Evolutionary conservation across 2,888 invertebrate genomes (phyloP), one percentile per base, ranked within the genome.

Genomic region (Protophormia terraenovae): DNA sequence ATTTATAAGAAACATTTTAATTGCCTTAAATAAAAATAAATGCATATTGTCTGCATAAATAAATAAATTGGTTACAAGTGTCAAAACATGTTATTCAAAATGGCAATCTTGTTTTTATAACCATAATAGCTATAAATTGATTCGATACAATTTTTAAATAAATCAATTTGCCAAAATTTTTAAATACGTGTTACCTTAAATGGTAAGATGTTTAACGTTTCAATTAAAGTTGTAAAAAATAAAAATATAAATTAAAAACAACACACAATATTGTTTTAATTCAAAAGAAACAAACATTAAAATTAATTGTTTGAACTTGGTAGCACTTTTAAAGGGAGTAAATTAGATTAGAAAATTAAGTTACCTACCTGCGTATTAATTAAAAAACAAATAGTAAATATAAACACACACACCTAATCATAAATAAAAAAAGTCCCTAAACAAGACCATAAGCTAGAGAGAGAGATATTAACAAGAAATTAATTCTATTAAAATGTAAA

Each of bases 1-100:
- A 67, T 67, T 60, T 27, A 29, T 32, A 22, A 22, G 8, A 24
- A 64, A 64, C 38, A 72, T 71, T 66, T 82, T 76, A 64, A 77
- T 77, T 83, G 58, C 64, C 29, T 22, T 12, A 45, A 45, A 35
- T 22, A 22, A 22, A 41, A 32, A 47, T 66, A 16, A 29, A 66
- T 5, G 5, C 45, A 16, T 16, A 8, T n/a, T n/a, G n/a, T n/a
- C n/a, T n/a, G n/a, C n/a, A n/a, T 3, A 50, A 50, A 19, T 50
- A 19, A 19, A 22, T 53, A 79, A 71, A 71, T 71, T 66, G 27
- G 47, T 32, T 67, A 50, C 38, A 80, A 67, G 47, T 80, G 80
- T 73, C 80, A 80, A 35, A 64, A 64, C 82, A 35, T 82, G 82
- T 69, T 82, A 53, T 71, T 69, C 41, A 7, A 82, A 71, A 72